Base-by-base conservation (phyloP, 2,888 invertebrate species). In the Aphodius granarius region DNA sequence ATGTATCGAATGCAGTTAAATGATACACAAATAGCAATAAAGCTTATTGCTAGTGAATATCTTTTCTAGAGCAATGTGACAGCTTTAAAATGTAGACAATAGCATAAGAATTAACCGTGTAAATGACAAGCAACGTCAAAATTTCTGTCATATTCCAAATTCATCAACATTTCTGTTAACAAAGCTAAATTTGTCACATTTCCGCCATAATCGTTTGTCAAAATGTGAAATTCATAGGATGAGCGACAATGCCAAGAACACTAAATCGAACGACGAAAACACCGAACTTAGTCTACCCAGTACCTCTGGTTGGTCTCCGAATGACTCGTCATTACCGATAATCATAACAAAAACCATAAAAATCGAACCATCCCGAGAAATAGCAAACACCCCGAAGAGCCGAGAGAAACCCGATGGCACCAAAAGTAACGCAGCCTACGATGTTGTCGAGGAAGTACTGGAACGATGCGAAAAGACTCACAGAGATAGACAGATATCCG, bases 171-270 rank as follows among this genome's bases (percentile, higher is more conserved):
- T 43, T 43, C 43, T 9, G 4, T 65, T 65, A 65, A 15, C 65
- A 16, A 65, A 65, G n/a, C 21, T 20, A 66, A 68, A 20, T 21
- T 19, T 68, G 68, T 68, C 66, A 66, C 21, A 18, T 16, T 15
- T 19, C 19, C 66, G 19, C 15, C 68, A n/a, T 21, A 68, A 68
- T 68, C 21, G 68, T 66, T 16, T 68, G 72, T 63, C 75, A 75
- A 75, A 73, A 74, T 76, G 73, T 72, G 23, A 76, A 73, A 66
- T 76, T 72, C 71, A 64, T 73, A 76, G 73, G 73, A 76, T 76
- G 76, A 76, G 73, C 73, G 73, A 76, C 64, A 73, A 76, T 76
- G 76, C 65, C 63, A 71, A 76, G 66, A 71, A 66, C 9, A 63
- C 63, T 15, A 72, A 72, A 20, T 72, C 63, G 19, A 72, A 63